phyloP scores from a whole-genome alignment of 2,113 vertebrate genomes.

The Sylvietta virens region DNA sequence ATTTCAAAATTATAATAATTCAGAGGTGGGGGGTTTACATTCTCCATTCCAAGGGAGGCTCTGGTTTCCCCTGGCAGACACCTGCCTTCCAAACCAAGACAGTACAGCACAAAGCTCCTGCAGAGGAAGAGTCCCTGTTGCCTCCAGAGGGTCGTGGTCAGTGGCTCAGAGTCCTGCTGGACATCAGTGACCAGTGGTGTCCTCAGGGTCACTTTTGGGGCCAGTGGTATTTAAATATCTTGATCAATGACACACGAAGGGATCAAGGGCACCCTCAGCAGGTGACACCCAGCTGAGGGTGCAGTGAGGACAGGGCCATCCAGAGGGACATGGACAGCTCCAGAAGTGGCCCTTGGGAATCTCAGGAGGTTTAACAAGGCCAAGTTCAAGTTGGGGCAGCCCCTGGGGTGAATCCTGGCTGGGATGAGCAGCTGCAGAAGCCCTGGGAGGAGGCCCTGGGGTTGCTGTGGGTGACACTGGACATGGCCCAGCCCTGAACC shows the following conservation, averaged over 20 bases:
- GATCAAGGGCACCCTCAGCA: background rate
- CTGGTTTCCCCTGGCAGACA: too few species aligned
- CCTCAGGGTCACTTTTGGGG: background rate
- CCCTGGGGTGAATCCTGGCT: background rate
- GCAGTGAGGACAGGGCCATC: background rate
- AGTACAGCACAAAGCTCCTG: background rate
- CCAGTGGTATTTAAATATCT: background rate
- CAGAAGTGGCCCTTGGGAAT: background rate
- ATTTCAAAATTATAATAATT: too few species aligned
- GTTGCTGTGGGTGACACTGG: background rate
- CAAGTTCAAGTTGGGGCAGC: background rate
- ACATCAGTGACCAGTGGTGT: background rate
- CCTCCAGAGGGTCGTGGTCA: background rate
- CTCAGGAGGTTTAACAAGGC: background rate
- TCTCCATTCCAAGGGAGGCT: too few species aligned
- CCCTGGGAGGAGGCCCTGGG: background rate
- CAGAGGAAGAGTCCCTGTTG: background rate
- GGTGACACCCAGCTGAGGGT: background rate
- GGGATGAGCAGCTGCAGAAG: background rate
- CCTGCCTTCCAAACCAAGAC: too few species aligned
- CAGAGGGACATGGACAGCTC: background rate
- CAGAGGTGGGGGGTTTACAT: too few species aligned
- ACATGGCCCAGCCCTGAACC: background rate
- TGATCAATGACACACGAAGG: fast-evolving
- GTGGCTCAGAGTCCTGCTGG: background rate